A percentile compares a stretch with the other conserved stretches of the same genome.
phyloP scores from a whole-genome alignment of 2,888 invertebrate species.

The Seladonia tumulorum region DNA sequence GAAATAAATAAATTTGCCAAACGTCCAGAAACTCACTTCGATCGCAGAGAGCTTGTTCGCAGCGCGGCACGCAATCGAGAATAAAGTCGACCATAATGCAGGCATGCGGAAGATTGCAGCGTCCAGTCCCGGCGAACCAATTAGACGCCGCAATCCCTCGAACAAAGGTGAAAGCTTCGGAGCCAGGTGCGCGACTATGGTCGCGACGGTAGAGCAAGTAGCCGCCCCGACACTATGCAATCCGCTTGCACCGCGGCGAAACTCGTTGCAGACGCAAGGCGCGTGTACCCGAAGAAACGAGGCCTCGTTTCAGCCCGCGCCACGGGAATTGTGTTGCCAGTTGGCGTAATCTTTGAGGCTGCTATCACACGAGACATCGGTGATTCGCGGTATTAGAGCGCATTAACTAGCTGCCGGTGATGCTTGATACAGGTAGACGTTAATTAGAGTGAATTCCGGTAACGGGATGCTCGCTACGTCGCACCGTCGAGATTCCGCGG shows the following conservation, averaged over 20 bases:
- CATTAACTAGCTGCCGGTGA: slow-evolving; percentile 29
- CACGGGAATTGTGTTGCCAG: neutral
- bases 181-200: neutral
- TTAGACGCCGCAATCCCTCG: slow-evolving; percentile 4
- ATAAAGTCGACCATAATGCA: neutral
- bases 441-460: slow-evolving; percentile 35
- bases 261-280: neutral
- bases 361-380: neutral
- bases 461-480: neutral
- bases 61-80: neutral
- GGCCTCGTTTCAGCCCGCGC: neutral
- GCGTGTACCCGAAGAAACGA: neutral
- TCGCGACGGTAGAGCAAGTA: too few species aligned
- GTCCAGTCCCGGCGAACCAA: slow-evolving; percentile 11
- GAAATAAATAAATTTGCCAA: too few species aligned
- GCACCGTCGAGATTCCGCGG: slow-evolving; percentile 9
- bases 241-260: neutral
- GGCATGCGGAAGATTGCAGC: neutral
- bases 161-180: slow-evolving; percentile 8
- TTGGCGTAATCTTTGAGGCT: neutral
- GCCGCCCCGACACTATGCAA: slow-evolving; percentile 12
- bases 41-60: neutral
- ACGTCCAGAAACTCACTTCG: neutral
- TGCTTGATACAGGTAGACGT: slow-evolving; percentile 29
- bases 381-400: slow-evolving; percentile 23